Base-by-base conservation (phyloP, 2,888 invertebrate genomes). In the Andrena haemorrhoa region DNA sequence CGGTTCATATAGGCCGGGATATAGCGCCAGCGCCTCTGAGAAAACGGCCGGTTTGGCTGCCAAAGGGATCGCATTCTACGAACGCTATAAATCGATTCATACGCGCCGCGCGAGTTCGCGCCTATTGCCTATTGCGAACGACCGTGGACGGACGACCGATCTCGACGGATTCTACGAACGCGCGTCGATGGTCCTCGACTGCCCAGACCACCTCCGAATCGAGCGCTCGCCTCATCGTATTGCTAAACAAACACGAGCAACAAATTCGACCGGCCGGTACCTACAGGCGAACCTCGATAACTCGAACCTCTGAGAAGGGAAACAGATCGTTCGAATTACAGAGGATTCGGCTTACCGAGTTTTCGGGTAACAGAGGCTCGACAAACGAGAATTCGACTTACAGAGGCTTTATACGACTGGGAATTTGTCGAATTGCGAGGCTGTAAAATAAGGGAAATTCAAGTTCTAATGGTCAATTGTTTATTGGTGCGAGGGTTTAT, bases 31-130 rank as follows among this genome's bases (percentile, higher is more conserved):
- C 89, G 90, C 82, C 91, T 92, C 92, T 90, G 83, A 85, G 92
- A 92, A 91, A 88, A 84, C 85, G 80, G 83, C 78, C 76, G 66
- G 82, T 80, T 69, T 72, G 85, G 75, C 85, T 92, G 92, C 92
- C 92, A 92, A 92, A 89, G 88, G 89, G 90, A 89, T 89, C 89
- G 83, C 82, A 87, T 92, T 92, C 91, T 89, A 68, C 91, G 92
- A 91, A 92, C 79, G 82, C 88, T 86, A 89, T 86, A 90, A 89
- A 90, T 90, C 88, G 85, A 80, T 83, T 76, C 76, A 76, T 86
- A 86, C 65, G 68, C 49, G 58, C 72, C 71, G 75, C 0, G 41
- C 72, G 29, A 7, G 53, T 49, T 56, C 60, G 65, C 35, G 47
- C 53, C 76, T 75, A 73, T 81, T 64, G 75, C 77, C 76, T 75